Percentiles rank a stretch among this genome's conserved stretches.
Conservation (phyloP, 1,140 invertebrate genomes). For the Melanaphis sacchari region DNA sequence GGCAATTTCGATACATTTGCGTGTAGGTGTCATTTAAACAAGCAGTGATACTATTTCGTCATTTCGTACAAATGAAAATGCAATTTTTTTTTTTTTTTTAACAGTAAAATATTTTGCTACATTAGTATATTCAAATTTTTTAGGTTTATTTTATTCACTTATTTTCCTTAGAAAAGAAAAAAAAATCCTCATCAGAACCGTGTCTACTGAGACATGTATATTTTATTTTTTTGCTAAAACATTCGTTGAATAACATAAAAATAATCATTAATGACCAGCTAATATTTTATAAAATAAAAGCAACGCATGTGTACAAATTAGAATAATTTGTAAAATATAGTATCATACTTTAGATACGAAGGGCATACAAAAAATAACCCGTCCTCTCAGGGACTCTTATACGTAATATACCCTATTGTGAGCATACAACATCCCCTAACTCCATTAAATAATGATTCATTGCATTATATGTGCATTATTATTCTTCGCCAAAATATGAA, state of each 20-base stretch:
- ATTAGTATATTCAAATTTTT: background rate
- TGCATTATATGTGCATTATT: background rate
- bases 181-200: background rate
- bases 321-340: background rate
- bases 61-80: background rate
- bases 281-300: background rate
- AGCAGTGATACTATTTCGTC: background rate
- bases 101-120: background rate
- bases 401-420: background rate
- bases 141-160: background rate
- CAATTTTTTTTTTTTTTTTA: too few species aligned
- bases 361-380: background rate
- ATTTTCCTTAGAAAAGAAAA: background rate
- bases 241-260: too few species aligned
- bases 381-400: background rate
- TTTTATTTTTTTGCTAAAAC: background rate
- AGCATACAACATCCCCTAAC: background rate
- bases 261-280: background rate
- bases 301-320: background rate
- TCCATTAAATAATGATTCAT: background rate
- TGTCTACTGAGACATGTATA: background rate
- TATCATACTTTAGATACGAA: background rate
- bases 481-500: background rate
- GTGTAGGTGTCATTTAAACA: background rate
- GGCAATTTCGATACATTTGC: background rate